phyloP scores from a whole-genome alignment of 1,140 invertebrate species.

The Tyrophagus putrescentiae region DNA sequence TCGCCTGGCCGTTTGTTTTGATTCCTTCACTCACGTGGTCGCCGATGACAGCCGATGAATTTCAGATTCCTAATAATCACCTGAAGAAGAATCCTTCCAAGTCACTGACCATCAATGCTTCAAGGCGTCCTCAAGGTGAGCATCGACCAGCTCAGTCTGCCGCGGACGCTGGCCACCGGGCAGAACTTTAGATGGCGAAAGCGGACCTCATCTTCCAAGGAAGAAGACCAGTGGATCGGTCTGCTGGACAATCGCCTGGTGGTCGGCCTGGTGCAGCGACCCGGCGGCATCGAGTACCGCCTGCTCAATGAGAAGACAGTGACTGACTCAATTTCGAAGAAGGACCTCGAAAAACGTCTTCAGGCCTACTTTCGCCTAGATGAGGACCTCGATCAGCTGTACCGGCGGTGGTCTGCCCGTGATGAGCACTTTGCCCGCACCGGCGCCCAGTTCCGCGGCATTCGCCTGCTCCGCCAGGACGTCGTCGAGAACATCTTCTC shows the following conservation, averaged over 20 bases:
- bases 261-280: background rate
- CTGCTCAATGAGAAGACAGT: background rate
- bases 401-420: constrained; percentile 52
- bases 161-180: constrained; percentile 18
- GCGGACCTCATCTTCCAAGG: background rate
- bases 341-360: constrained; percentile 26
- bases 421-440: constrained; percentile 58
- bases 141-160: constrained; percentile 20
- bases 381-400: constrained; percentile 49
- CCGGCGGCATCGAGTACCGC: background rate
- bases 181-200: constrained; percentile 23
- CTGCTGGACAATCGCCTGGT: constrained; percentile 5
- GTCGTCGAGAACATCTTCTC: constrained; percentile 82
- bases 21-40: too few species aligned
- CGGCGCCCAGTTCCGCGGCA: constrained; percentile 53
- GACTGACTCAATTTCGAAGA: background rate
- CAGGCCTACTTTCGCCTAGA: constrained; percentile 38
- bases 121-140: background rate
- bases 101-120: too few species aligned
- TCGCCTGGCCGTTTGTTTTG: too few species aligned
- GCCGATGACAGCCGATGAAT: too few species aligned
- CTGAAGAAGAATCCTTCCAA: too few species aligned
- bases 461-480: constrained; percentile 80
- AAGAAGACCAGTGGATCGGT: constrained; percentile 8
- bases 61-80: too few species aligned